Conservation (phyloP, 2,113 vertebrate genomes). For the Harpagus bidentatus region DNA sequence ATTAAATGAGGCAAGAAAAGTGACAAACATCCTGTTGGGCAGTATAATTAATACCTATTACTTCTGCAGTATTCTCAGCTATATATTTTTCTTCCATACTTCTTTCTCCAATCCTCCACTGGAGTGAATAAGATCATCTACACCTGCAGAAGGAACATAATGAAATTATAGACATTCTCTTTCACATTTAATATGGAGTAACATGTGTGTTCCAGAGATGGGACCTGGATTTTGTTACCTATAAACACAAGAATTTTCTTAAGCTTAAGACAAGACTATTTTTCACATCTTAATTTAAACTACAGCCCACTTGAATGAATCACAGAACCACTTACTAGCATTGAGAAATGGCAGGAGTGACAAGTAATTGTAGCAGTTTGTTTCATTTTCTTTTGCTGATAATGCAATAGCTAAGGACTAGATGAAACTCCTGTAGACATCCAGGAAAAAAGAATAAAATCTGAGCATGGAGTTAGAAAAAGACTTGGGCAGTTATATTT, state of each 20-base stretch:
- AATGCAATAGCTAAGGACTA: background rate
- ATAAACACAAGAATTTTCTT: background rate
- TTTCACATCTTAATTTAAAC: background rate
- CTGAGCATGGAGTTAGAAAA: background rate
- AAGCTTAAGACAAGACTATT: background rate
- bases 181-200: conserved; percentile 21
- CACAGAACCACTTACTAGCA: background rate
- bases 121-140: background rate
- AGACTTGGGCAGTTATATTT: background rate
- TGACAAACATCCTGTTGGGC: background rate
- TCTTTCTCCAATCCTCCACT: background rate
- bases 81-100: background rate
- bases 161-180: background rate
- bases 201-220: background rate
- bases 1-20: background rate
- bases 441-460: background rate
- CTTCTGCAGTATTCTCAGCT: background rate
- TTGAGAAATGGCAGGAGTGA: background rate
- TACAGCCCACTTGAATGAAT: conserved; percentile 1
- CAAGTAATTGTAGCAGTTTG: background rate
- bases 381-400: background rate
- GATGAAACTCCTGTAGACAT: background rate
- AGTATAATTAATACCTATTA: background rate
- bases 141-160: background rate
- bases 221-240: background rate